A percentile compares a stretch with the other conserved stretches of the same genome.
These are phyloP conservation scores for Piscicola geometra DNA, from an alignment of 2,888 invertebrate genomes.

Conservation along the genomic window DNA sequence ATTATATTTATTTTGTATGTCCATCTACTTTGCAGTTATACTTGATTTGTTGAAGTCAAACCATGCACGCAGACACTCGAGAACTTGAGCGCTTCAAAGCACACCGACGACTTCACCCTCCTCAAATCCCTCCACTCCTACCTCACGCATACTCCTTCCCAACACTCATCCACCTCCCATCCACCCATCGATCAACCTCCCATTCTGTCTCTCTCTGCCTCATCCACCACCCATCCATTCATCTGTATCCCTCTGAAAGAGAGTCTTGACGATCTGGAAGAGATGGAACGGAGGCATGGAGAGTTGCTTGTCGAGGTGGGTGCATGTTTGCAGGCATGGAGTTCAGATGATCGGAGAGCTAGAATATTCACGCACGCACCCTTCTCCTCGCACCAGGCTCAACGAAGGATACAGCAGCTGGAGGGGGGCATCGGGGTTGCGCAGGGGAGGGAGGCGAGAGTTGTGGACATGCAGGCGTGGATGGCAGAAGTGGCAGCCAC, in stretches of 20 bases:
- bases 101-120: neutral
- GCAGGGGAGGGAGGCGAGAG: conserved; percentile 69
- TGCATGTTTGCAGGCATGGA: neutral
- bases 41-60: too few species aligned
- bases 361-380: neutral
- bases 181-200: neutral
- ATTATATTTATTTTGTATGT: too few species aligned
- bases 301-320: conserved; percentile 17
- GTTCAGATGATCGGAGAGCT: neutral
- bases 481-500: conserved; percentile 50
- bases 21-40: too few species aligned
- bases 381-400: conserved; percentile 58
- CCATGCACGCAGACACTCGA: neutral
- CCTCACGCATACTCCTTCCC: neutral
- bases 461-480: conserved; percentile 58
- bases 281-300: conserved; percentile 5
- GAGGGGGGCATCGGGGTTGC: conserved; percentile 72
- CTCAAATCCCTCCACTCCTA: neutral
- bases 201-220: neutral
- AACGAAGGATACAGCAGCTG: conserved; percentile 63
- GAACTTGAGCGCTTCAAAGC: neutral
- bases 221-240: neutral
- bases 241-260: conserved; percentile 5
- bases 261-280: neutral
- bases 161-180: neutral